Evolutionary conservation across 2,888 invertebrate species (phyloP), one percentile per base, ranked within the genome.

Genomic region (Drosophila sordidula): DNA sequence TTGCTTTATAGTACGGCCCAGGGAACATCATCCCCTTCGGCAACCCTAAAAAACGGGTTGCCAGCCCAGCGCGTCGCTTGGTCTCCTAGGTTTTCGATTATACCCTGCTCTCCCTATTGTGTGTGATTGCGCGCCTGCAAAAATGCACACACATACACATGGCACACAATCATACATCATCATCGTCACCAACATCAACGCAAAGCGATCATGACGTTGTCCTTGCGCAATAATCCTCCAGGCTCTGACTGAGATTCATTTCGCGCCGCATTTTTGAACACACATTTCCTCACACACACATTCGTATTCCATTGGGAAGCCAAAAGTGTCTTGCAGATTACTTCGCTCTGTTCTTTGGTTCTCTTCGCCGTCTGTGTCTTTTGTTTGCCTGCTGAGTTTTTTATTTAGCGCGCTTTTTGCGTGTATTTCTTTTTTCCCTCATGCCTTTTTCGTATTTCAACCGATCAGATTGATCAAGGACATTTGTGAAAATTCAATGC

Each of bases 21-120:
- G 64, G 39, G 66, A 55, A 71, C 57, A 80, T 70, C 88, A 85
- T 72, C 81, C 81, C 80, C 88, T 58, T 79, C 59, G 73, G 74
- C 61, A 86, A 88, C 87, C 89, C 74, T 82, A 86, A 85, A 87
- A 89, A 89, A 85, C 89, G 89, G 84, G 89, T 85, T 85, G 85
- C 69, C 67, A 61, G 51, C 73, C 41, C 56, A 29, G 32, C 42
- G 54, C 61, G 54, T 52, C 58, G 57, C 18, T 46, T 45, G 26
- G 18, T 58, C 38, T 63, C 32, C 49, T 57, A 61, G 59, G 73
- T 66, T 77, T 74, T 55, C 29, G 34, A 38, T 44, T 74, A 56
- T 32, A 47, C 32, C 47, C 78, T 45, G 65, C 52, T 72, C 78
- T 87, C 66, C 72, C 78, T 81, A 76, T 78, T 87, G 70, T 89